Percentiles rank a stretch among this genome's conserved stretches.
These are phyloP conservation scores for Heterotis niloticus DNA, from an alignment of 2,113 vertebrate genomes.

Conservation along the genomic window DNA sequence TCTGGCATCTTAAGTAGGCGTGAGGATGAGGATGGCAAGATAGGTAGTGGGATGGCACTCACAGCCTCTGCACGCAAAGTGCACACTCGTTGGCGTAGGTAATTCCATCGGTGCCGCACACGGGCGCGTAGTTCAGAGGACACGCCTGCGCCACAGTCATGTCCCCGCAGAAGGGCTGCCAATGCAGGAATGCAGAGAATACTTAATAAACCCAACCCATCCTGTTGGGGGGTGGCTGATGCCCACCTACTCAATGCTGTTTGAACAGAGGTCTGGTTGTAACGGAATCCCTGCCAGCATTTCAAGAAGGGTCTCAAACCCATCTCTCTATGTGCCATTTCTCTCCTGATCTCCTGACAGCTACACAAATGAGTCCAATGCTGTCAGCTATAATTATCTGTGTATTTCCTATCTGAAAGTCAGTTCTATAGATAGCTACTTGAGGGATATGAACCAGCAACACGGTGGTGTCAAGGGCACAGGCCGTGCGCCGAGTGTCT, in stretches of 20 bases:
- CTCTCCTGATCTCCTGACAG: too few species aligned
- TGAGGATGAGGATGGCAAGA: neutral
- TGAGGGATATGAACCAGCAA: too few species aligned
- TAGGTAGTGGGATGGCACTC: slow-evolving; percentile 31
- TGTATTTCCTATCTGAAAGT: too few species aligned
- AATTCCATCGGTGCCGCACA: slow-evolving; percentile 63
- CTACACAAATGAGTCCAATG: too few species aligned
- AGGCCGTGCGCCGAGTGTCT: too few species aligned
- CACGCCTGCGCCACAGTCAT: slow-evolving; percentile 49
- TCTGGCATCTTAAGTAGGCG: neutral
- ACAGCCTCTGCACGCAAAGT: slow-evolving; percentile 63
- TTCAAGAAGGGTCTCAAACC: neutral
- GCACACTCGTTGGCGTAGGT: slow-evolving; percentile 69
- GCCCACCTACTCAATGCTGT: neutral
- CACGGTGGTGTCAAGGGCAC: too few species aligned
- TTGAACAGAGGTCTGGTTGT: too few species aligned
- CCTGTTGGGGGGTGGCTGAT: too few species aligned
- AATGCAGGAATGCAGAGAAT: neutral
- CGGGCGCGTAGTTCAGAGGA: slow-evolving; percentile 60
- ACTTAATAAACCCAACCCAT: neutral
- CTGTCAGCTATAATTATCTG: too few species aligned
- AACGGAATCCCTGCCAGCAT: too few species aligned
- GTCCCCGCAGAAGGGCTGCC: slow-evolving; percentile 50
- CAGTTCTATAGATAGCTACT: too few species aligned
- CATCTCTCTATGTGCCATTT: too few species aligned